phyloP scores from a whole-genome alignment of 2,888 invertebrate species.

The Pegoplata infirma region DNA sequence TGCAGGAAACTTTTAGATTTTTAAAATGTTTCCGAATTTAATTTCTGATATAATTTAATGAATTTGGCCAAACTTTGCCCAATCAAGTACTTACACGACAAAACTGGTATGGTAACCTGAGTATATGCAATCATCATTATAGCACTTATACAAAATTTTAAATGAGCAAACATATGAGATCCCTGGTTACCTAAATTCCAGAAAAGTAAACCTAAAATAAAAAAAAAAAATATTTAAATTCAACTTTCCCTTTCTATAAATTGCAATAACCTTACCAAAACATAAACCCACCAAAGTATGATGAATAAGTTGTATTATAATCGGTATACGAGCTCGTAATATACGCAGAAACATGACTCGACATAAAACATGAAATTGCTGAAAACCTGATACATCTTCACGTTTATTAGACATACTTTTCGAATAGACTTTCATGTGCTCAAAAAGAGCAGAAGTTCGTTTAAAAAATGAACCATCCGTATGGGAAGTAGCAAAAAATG shows the following conservation, averaged over 20 bases:
- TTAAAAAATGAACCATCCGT: conserved; percentile 69
- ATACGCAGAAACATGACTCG: conserved; percentile 82
- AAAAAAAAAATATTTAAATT: conserved; percentile 62
- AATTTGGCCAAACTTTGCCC: too few species aligned
- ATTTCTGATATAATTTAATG: too few species aligned
- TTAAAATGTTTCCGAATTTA: too few species aligned
- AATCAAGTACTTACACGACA: conserved; percentile 81
- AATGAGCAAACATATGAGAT: conserved; percentile 83
- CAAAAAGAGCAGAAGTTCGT: conserved; percentile 72
- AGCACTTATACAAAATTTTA: conserved; percentile 83
- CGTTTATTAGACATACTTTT: conserved; percentile 73
- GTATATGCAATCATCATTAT: conserved; percentile 84
- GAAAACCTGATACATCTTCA: conserved; percentile 80
- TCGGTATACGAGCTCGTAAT: conserved; percentile 80
- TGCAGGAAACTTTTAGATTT: too few species aligned
- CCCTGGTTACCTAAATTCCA: conserved; percentile 83
- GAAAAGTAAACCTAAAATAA: conserved; percentile 80
- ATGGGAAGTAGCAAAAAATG: conserved; percentile 66
- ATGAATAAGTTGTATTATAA: conserved; percentile 82
- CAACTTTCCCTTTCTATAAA: too few species aligned
- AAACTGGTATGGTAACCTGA: conserved; percentile 84
- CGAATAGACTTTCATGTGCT: conserved; percentile 80
- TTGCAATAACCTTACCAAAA: conserved; percentile 69
- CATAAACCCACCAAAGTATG: conserved; percentile 82
- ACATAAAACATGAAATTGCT: conserved; percentile 82